Percentiles rank a stretch among this genome's conserved stretches.
Evolutionary conservation across 2,888 invertebrate genomes (phyloP).

Genomic region (Beris morrisii): DNA sequence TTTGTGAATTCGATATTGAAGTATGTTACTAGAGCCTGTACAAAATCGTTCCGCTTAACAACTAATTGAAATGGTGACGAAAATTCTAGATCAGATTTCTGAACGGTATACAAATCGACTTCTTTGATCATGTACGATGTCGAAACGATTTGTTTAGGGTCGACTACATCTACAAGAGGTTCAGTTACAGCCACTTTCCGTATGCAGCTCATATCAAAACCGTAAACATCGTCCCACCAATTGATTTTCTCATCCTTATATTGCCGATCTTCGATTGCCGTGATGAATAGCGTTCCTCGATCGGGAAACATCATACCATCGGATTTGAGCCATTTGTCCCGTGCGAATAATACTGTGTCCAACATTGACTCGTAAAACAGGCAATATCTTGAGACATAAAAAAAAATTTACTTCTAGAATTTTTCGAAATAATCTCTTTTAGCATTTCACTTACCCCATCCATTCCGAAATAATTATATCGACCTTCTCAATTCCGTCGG

Average conservation of each 20-base stretch:
- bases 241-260: slow-evolving; percentile 99
- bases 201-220: slow-evolving; percentile 99
- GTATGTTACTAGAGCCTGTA: slow-evolving; percentile 97
- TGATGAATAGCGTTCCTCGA: slow-evolving; percentile 91
- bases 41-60: slow-evolving; percentile 89
- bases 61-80: slow-evolving; percentile 82
- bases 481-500: slow-evolving; percentile 86
- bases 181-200: slow-evolving; percentile 97
- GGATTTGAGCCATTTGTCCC: slow-evolving; percentile 94
- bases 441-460: slow-evolving; percentile 70
- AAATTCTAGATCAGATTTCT: slow-evolving; percentile 91
- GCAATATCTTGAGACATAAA: slow-evolving; percentile 60
- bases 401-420: neutral
- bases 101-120: slow-evolving; percentile 98
- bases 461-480: slow-evolving; percentile 87
- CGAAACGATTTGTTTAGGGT: slow-evolving; percentile 97
- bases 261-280: slow-evolving; percentile 93
- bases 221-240: slow-evolving; percentile 99
- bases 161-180: slow-evolving; percentile 97
- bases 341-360: slow-evolving; percentile 96
- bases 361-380: slow-evolving; percentile 99
- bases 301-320: slow-evolving; percentile 94
- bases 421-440: neutral
- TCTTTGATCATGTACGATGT: slow-evolving; percentile 94
- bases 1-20: slow-evolving; percentile 99